phyloP scores from a whole-genome alignment of 1,140 invertebrate species.

The Mactra quadrangularis region DNA sequence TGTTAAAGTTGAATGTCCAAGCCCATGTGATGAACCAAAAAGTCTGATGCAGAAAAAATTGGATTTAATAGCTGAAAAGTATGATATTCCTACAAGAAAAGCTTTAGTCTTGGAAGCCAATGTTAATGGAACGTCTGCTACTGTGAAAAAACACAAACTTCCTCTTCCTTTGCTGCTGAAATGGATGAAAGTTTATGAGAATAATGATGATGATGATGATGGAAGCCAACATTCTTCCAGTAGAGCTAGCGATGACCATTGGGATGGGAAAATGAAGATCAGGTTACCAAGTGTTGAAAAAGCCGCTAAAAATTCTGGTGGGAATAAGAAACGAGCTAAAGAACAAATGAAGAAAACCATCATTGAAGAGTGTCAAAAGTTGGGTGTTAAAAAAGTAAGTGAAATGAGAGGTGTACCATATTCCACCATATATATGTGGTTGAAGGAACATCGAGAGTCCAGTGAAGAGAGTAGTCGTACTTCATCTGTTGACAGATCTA shows the following conservation, averaged over 20 bases:
- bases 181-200: constrained; percentile 50
- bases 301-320: background rate
- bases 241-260: constrained; percentile 12
- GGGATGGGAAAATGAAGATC: constrained; percentile 14
- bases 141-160: constrained; percentile 40
- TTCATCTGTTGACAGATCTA: constrained; percentile 21
- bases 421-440: constrained; percentile 51
- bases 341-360: constrained; percentile 2
- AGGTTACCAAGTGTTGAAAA: constrained; percentile 38
- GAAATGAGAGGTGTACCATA: constrained; percentile 17
- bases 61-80: constrained; percentile 41
- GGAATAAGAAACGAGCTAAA: constrained; percentile 18
- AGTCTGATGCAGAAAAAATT: constrained; percentile 59
- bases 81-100: constrained; percentile 8
- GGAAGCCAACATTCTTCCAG: background rate
- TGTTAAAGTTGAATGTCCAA: background rate
- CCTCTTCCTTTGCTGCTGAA: constrained; percentile 45
- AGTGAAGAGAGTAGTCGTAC: constrained; percentile 27
- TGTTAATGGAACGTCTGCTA: constrained; percentile 37
- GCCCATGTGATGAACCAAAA: constrained; percentile 22
- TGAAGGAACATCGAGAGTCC: constrained; percentile 38
- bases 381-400: constrained; percentile 30
- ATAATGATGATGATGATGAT: background rate
- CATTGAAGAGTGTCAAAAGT: constrained; percentile 21
- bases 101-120: constrained; percentile 46